A percentile compares a stretch with the other conserved stretches of the same genome.
phyloP scores from a whole-genome alignment of 2,113 vertebrate species.

The Nesoenas mayeri region DNA sequence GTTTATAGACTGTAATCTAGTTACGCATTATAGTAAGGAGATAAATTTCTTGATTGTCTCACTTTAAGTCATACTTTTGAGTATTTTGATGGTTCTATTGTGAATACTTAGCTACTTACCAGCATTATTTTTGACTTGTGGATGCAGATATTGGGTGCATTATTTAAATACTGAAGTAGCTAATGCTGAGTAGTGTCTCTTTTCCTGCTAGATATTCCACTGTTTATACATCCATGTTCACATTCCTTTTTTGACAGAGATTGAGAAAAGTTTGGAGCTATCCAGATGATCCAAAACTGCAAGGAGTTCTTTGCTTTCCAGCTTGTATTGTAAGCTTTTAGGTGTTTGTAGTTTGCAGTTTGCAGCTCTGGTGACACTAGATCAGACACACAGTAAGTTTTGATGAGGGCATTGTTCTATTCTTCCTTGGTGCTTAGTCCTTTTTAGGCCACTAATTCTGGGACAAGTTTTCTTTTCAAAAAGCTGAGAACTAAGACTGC shows the following conservation, averaged over 20 bases:
- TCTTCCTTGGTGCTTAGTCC: not conserved
- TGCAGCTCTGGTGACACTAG: slow-evolving; percentile 13
- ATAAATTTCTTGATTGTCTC: not conserved
- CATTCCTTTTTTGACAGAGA: not conserved
- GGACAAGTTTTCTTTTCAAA: not conserved
- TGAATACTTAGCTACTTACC: not conserved
- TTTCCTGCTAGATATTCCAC: not conserved
- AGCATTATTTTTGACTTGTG: not conserved
- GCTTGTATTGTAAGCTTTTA: slow-evolving; percentile 22
- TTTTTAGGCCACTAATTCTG: not conserved
- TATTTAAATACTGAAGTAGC: not conserved
- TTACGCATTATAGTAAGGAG: not conserved
- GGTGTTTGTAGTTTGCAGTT: slow-evolving; percentile 35
- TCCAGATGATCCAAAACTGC: slow-evolving; percentile 44
- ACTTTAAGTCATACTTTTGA: not conserved
- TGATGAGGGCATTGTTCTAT: not conserved
- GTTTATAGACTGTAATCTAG: not conserved
- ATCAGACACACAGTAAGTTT: not conserved
- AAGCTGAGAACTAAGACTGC: not conserved
- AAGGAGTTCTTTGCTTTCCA: slow-evolving; percentile 43
- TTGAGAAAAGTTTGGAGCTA: slow-evolving; percentile 17
- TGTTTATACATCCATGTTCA: not conserved
- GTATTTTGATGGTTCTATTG: not conserved
- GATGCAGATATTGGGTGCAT: not conserved
- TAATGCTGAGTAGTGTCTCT: not conserved